Evolutionary conservation across 2,113 vertebrate species (phyloP), one percentile per base, ranked within the genome.

Genomic region (Ranitomeya variabilis): DNA sequence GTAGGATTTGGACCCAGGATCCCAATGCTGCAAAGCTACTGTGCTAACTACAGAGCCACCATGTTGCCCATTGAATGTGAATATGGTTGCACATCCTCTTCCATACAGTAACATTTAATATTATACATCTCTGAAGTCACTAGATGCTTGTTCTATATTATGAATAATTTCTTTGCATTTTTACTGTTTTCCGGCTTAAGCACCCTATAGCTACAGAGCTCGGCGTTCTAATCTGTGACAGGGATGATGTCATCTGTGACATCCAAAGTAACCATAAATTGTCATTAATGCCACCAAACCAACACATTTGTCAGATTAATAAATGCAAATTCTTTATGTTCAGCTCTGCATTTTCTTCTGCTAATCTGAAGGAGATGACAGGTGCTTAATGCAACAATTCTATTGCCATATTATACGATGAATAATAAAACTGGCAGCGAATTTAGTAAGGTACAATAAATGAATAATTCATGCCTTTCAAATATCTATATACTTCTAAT

Each of bases 401-500:
- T 92, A 95, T 93, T 94, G 91, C 94, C 94, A 92, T 92, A 93
- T 92, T 94, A 94, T 94, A 91, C 85, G 90, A 94, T 93, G 93
- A 95, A 95, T 91, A 92, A 94, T 95, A 93, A 95, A 95, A 95
- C 93, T 94, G 92, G 93, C 94, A 94, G 94, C 92, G 93, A 93
- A 94, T 95, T 94, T 94, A 95, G 95, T 94, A 93, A 95, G 93
- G 93, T 92, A 92, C 89, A 93, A 64, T 90, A 90, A 92, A 95
- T 96, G 94, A 95, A 95, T 94, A 94, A 96, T 95, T 95, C 93
- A 95, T 96, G 64, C 37, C 86, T 93, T 94, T 88, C 91, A 92
- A 94, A 91, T 94, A 94, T 94, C 93, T 94, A 92, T 94, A 93
- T 94, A 94, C 94, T 95, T 93, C 92, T 95, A 94, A 95, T 95